Evolutionary conservation across 2,113 vertebrate species (phyloP).

Genomic region (Rhizomys pruinosus): DNA sequence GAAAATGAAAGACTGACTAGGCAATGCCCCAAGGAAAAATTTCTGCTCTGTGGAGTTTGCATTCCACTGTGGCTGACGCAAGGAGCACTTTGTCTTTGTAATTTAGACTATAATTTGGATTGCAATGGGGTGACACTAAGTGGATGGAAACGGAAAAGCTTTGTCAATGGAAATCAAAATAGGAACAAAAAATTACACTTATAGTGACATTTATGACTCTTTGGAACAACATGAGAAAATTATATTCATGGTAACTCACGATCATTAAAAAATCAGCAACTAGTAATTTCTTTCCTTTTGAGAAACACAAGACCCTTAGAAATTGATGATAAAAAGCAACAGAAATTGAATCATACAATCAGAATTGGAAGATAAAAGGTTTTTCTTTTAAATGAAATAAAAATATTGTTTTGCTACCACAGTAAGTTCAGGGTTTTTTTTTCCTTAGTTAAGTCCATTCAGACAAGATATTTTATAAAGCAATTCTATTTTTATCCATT

Average conservation of each 20-base stretch:
- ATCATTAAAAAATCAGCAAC: conserved; percentile 53
- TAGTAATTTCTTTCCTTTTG: conserved; percentile 44
- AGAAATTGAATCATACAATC: conserved; percentile 21
- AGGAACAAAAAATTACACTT: conserved; percentile 66
- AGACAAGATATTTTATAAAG: background rate
- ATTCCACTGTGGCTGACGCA: conserved; percentile 28
- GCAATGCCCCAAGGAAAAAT: background rate
- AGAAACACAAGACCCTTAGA: conserved; percentile 5
- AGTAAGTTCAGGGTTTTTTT: background rate
- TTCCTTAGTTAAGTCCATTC: background rate
- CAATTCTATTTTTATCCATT: background rate
- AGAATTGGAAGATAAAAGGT: conserved; percentile 23
- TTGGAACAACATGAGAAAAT: conserved; percentile 34
- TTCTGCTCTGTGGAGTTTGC: background rate
- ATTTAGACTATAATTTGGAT: conserved; percentile 66
- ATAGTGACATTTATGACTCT: conserved; percentile 65
- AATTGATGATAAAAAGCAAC: conserved; percentile 16
- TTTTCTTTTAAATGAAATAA: conserved; percentile 16
- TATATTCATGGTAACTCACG: conserved; percentile 45
- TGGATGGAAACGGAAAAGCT: conserved; percentile 71
- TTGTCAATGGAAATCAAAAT: conserved; percentile 78
- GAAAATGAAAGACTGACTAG: conserved; percentile 37
- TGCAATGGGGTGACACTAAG: conserved; percentile 76
- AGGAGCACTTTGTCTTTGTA: conserved; percentile 51
- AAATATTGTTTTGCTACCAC: background rate